Conservation (phyloP, 2,888 invertebrate species). For the Hybos culiciformis region DNA sequence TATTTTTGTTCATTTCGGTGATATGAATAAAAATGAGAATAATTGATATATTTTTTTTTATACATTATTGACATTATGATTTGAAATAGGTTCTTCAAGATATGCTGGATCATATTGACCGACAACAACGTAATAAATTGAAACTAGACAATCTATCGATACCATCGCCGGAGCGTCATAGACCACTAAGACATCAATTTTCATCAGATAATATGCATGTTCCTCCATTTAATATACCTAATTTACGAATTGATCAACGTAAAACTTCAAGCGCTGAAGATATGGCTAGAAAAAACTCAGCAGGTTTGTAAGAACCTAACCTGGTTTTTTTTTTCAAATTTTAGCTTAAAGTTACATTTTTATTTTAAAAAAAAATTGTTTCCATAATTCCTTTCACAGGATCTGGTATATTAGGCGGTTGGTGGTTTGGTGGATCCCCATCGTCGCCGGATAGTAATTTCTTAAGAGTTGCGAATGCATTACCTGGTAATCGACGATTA, state of each 20-base stretch:
- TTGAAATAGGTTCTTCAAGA: constrained; percentile 61
- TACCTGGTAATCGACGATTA: constrained; percentile 73
- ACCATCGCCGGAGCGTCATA: constrained; percentile 62
- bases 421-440: constrained; percentile 75
- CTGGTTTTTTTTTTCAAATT: no score
- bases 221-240: constrained; percentile 78
- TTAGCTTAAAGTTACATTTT: no score
- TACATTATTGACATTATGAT: no score
- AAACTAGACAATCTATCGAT: constrained; percentile 67
- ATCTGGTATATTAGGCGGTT: constrained; percentile 55
- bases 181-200: constrained; percentile 63
- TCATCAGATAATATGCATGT: constrained; percentile 78
- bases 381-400: constrained; percentile 32
- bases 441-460: constrained; percentile 78
- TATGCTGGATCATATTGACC: constrained; percentile 81
- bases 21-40: no score
- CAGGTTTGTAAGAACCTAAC: constrained; percentile 49
- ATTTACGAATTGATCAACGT: constrained; percentile 68
- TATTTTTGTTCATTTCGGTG: no score
- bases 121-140: constrained; percentile 77
- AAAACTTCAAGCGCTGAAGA: constrained; percentile 86
- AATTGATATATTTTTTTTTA: no score
- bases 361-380: no score
- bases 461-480: constrained; percentile 66
- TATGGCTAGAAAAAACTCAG: constrained; percentile 78